Percentiles rank a stretch among this genome's conserved stretches.
Conservation (phyloP, 2,888 invertebrate genomes). For the Polydrusus cervinus region DNA sequence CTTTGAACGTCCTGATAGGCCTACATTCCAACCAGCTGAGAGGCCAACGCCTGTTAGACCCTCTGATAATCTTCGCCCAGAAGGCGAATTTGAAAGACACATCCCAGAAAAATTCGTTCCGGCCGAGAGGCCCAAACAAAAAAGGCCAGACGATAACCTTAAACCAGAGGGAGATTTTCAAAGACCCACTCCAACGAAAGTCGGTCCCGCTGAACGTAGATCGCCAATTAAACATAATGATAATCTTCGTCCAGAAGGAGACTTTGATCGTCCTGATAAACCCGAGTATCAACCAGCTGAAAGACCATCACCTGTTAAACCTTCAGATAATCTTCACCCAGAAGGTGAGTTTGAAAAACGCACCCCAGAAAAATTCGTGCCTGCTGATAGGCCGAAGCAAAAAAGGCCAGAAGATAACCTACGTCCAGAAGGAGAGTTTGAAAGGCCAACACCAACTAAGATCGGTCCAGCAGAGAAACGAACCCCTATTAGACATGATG, state of each 20-base stretch:
- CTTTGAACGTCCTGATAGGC: conserved; percentile 71
- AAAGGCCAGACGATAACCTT: conserved; percentile 73
- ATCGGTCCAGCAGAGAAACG: conserved; percentile 69
- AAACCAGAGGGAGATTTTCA: conserved; percentile 75
- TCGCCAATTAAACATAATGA: conserved; percentile 71
- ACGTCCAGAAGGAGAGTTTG: conserved; percentile 71
- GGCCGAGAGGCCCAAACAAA: conserved; percentile 68
- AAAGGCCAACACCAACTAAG: conserved; percentile 67
- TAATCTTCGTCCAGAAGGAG: conserved; percentile 72
- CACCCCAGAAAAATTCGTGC: conserved; percentile 62
- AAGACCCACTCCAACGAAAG: conserved; percentile 67
- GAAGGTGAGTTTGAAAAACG: conserved; percentile 70
- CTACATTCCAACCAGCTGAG: conserved; percentile 71
- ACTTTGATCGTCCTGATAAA: conserved; percentile 67
- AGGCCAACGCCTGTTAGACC: conserved; percentile 64
- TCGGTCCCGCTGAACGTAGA: conserved; percentile 67
- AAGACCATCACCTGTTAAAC: conserved; percentile 69
- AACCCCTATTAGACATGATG: conserved; percentile 69
- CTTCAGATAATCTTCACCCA: conserved; percentile 72
- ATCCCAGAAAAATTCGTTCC: conserved; percentile 69
- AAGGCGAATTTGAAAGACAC: conserved; percentile 72
- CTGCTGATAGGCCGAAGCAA: conserved; percentile 67
- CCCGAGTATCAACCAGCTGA: conserved; percentile 67
- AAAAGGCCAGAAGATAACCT: conserved; percentile 72
- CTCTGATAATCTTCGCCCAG: conserved; percentile 74